Evolutionary conservation across 1,140 invertebrate species (phyloP), one percentile per base, ranked within the genome.

Genomic region (Drosophila funebris): DNA sequence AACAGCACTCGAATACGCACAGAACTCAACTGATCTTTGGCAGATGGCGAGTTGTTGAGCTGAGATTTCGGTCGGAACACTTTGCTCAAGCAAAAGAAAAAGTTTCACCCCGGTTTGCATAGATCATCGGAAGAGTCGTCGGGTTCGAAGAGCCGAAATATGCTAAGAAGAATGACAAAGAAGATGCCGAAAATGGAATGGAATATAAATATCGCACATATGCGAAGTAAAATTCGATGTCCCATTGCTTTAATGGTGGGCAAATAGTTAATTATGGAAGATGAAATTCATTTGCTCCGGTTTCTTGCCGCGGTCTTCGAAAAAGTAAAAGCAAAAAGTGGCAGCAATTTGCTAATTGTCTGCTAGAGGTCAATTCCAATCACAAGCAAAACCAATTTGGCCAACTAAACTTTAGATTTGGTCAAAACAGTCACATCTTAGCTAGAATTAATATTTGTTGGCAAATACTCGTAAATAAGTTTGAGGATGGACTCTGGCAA

Each of bases 251-350:
- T 75, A 56, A 46, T 68, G 50, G 48, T 73, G 37, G 72, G 66
- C 54, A 77, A 82, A 71, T 82, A 87, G 43, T 60, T 78, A 75
- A 82, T 63, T 73, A 68, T 57, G 39, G n/a, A 68, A 44, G 69
- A 68, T 57, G 39, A n/a, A 68, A 44, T 64, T 71, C 43, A 60
- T 22, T 79, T 72, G 81, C 81, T 87, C 73, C 58, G 73, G 43
- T 77, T 81, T 85, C 54, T 44, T 29, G 46, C 16, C 18, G 56
- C 22, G 37, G 24, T 46, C 27, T 31, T 31, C 22, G 43, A 70
- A 76, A 63, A 87, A 88, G 74, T 78, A 87, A 85, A 76, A 88
- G 78, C 8, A 5, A 77, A 70, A 66, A 67, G 73, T 46, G 31
- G 24, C 36, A 22, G 46, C 52, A 73, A 62, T 69, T 69, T 31